Evolutionary conservation across 2,888 invertebrate genomes (phyloP), one percentile per base, ranked within the genome.

Genomic region (Habroteleia sp.): DNA sequence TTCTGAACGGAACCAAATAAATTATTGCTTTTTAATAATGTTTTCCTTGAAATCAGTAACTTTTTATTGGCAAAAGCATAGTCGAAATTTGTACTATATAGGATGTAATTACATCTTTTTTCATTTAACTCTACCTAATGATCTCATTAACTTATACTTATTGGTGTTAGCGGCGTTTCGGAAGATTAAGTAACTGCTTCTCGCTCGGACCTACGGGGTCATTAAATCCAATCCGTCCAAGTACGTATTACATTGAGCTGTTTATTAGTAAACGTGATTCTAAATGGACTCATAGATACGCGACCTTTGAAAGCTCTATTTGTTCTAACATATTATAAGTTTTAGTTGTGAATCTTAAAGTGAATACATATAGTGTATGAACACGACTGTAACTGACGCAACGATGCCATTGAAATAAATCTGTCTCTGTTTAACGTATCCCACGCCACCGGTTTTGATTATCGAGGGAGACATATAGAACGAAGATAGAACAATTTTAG

Each of bases 131-230:
- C 37, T 14, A 37, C 37, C 37, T 37, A 37, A 69, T 56, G 37
- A 69, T 69, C 56, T 69, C 56, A 74, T 77, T 74, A 74, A 77
- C 68, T 72, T 52, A 46, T 54, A 54, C 48, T 68, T 62, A 74
- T 74, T 52, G 62, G 33, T 42, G 44, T 44, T 17, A 29, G 46
- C 44, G 62, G 58, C 42, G 20, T 33, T 42, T 31, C 10, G 31
- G 33, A 66, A 69, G 73, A 63, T 74, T 66, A 71, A 65, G 44
- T 54, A 44, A 71, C 66, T 56, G 14, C 50, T n/a, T n/a, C 33
- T 20, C 42, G 14, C 25, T 35, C 63, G 56, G 74, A 77, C 72
- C 72, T 46, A 52, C 46, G 56, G 69, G 33, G 41, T 56, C 62
- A 29, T 71, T 56, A 63, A 71, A 56, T 65, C 41, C 60, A 65